Conservation (phyloP, 1,140 invertebrate genomes). For the Trachymyrmex septentrionalis region DNA sequence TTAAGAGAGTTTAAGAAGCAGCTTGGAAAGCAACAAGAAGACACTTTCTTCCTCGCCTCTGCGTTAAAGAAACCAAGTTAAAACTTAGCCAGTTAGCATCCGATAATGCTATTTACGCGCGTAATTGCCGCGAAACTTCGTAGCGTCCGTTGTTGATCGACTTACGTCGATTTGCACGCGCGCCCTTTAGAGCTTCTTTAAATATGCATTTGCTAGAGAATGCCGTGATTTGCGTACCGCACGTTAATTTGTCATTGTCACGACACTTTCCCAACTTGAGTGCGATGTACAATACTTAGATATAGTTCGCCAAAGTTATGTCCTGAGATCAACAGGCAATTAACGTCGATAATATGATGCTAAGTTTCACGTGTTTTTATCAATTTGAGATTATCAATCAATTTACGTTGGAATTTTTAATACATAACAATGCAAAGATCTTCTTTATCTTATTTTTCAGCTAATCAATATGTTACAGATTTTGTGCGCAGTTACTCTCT, state of each 20-base stretch:
- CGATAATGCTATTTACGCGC: slow-evolving; percentile 46
- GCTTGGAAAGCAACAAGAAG: slow-evolving; percentile 21
- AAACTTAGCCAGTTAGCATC: slow-evolving; percentile 51
- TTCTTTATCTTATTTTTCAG: background rate
- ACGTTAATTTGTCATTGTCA: slow-evolving; percentile 66
- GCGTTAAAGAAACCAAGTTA: slow-evolving; percentile 36
- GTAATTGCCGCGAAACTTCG: slow-evolving; percentile 34
- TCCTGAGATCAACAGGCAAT: slow-evolving; percentile 9
- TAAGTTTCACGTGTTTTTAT: background rate
- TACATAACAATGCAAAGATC: background rate
- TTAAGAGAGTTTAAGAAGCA: slow-evolving; percentile 29
- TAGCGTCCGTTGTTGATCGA: slow-evolving; percentile 8
- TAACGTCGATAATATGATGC: slow-evolving; percentile 41
- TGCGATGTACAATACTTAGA: slow-evolving; percentile 18
- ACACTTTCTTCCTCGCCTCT: background rate
- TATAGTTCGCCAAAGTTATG: slow-evolving; percentile 38
- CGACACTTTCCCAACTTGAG: background rate
- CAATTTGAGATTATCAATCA: slow-evolving; percentile 48
- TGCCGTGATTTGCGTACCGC: background rate
- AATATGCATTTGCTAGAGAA: slow-evolving; percentile 23
- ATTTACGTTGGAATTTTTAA: background rate
- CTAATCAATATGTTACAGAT: background rate
- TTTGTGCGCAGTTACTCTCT: background rate
- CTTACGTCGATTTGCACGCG: slow-evolving; percentile 28
- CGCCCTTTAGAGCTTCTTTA: slow-evolving; percentile 24